phyloP scores from a whole-genome alignment of 1,140 invertebrate species.

The Dendrolimus punctatus region DNA sequence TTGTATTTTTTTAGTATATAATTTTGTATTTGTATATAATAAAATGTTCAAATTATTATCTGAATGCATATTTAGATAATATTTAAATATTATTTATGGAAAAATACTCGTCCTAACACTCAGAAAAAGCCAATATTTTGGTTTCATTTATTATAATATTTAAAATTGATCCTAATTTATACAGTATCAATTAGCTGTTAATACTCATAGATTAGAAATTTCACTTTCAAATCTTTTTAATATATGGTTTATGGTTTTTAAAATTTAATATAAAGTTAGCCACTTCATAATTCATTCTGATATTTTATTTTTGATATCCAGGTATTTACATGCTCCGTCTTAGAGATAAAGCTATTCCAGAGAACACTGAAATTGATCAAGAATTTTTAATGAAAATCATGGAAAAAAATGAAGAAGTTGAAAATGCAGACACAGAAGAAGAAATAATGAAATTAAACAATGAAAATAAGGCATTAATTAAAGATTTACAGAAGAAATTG shows the following conservation, averaged over 20 bases:
- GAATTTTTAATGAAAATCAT: slow-evolving; percentile 89
- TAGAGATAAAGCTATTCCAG: slow-evolving; percentile 77
- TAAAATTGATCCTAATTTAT: too few relatives aligned
- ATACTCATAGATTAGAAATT: too few relatives aligned
- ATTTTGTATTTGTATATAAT: too few relatives aligned
- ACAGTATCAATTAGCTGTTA: too few relatives aligned
- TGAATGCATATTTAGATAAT: too few relatives aligned
- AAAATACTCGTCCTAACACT: too few relatives aligned
- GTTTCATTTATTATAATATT: too few relatives aligned
- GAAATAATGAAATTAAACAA: slow-evolving; percentile 76
- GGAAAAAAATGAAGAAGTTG: slow-evolving; percentile 90
- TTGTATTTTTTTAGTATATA: too few relatives aligned
- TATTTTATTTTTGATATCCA: slow-evolving; percentile 19
- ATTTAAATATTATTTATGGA: too few relatives aligned
- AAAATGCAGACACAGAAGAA: slow-evolving; percentile 74
- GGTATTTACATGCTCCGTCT: slow-evolving; percentile 80
- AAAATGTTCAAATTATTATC: too few relatives aligned
- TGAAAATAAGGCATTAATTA: slow-evolving; percentile 74
- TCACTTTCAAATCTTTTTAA: neutral
- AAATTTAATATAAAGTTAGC: neutral
- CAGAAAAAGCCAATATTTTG: too few relatives aligned
- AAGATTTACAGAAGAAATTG: slow-evolving; percentile 72
- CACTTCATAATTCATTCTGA: neutral
- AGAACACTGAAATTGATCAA: slow-evolving; percentile 79
- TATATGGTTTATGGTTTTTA: neutral